These are phyloP conservation scores for Drosophila birchii DNA, from an alignment of 2,888 invertebrate species.

Conservation along the genomic window DNA sequence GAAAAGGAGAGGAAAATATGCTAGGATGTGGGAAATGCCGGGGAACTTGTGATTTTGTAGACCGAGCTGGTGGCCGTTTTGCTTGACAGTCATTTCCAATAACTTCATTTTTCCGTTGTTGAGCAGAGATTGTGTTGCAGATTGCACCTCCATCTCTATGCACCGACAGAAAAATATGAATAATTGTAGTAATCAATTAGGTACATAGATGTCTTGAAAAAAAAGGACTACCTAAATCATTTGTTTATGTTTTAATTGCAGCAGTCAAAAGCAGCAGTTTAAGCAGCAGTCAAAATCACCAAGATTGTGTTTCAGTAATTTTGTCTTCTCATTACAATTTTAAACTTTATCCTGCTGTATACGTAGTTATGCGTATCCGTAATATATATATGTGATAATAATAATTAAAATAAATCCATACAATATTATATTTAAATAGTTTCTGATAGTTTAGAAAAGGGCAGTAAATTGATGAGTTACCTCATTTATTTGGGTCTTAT, in stretches of 20 bases:
- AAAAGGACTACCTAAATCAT: too few relatives aligned
- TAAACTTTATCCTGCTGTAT: too few relatives aligned
- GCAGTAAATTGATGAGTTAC: background rate
- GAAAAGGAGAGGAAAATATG: conserved; percentile 55
- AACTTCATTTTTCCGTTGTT: conserved; percentile 79
- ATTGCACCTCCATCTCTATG: conserved; percentile 63
- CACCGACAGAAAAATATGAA: background rate
- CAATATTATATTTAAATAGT: too few relatives aligned
- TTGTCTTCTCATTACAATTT: too few relatives aligned
- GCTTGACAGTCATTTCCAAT: conserved; percentile 77
- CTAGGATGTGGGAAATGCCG: conserved; percentile 30
- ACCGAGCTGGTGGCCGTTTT: conserved; percentile 57
- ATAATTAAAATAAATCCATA: too few relatives aligned
- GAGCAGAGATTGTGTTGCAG: conserved; percentile 80
- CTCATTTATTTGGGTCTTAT: background rate
- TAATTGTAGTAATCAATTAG: background rate
- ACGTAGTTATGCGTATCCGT: too few relatives aligned
- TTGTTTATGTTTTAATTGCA: too few relatives aligned
- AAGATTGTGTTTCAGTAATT: too few relatives aligned
- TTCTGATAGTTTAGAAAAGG: background rate
- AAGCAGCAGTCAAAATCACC: too few relatives aligned
- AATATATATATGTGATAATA: too few relatives aligned
- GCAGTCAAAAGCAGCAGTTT: too few relatives aligned
- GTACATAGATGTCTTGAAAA: background rate
- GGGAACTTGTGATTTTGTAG: conserved; percentile 45